Evolutionary conservation across 2,113 vertebrate species (phyloP).

Genomic region (Nestor notabilis): DNA sequence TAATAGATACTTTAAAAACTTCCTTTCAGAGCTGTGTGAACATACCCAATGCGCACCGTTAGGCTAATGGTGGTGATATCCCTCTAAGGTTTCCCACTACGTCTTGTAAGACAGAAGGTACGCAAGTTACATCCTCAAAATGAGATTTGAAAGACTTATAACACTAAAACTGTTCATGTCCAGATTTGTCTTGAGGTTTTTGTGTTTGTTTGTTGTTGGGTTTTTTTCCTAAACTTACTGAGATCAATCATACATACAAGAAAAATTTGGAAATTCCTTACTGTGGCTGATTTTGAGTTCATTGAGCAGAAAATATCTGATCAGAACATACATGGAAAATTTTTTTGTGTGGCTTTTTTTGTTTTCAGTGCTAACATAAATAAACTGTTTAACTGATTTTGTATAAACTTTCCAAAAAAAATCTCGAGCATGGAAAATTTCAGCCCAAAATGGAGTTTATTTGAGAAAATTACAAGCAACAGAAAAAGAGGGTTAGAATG

Average conservation of each 20-base stretch:
- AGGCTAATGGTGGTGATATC: neutral
- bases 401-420: conserved; percentile 57
- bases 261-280: neutral
- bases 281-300: conserved; percentile 16
- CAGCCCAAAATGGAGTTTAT: conserved; percentile 57
- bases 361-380: conserved; percentile 59
- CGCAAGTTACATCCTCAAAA: neutral
- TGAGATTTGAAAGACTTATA: neutral
- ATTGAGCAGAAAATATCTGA: conserved; percentile 53
- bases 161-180: neutral
- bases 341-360: conserved; percentile 49
- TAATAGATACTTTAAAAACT: neutral
- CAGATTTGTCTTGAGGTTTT: neutral
- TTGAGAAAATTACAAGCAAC: conserved; percentile 69
- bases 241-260: neutral
- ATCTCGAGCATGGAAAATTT: conserved; percentile 63
- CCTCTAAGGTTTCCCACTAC: neutral
- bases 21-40: neutral
- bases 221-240: neutral
- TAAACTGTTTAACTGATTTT: conserved; percentile 62
- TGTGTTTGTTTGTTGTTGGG: neutral
- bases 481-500: conserved; percentile 65
- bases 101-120: neutral
- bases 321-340: conserved; percentile 18
- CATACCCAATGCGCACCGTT: neutral